These are phyloP conservation scores for Jaculus jaculus DNA, from an alignment of 2,113 vertebrate genomes.

Conservation along the genomic window DNA sequence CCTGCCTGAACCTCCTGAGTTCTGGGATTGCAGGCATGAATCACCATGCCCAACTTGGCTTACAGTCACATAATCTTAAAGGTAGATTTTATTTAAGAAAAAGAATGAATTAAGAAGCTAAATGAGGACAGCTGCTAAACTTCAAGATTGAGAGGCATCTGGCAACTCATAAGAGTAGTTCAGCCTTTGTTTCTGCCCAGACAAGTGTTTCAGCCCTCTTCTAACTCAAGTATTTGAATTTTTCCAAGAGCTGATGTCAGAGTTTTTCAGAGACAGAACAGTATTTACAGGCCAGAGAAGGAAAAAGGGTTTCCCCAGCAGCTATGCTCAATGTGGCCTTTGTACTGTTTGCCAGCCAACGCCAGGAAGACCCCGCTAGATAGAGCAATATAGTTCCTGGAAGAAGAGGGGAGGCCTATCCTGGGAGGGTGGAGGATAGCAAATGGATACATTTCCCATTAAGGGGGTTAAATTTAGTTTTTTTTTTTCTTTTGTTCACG, in stretches of 20 bases:
- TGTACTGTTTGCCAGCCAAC: slow-evolving; percentile 81
- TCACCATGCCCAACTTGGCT: not conserved
- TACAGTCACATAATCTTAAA: not conserved
- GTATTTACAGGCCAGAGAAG: slow-evolving; percentile 85
- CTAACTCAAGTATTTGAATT: slow-evolving; percentile 86
- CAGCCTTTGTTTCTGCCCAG: slow-evolving; percentile 78
- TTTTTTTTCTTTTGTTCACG: no score
- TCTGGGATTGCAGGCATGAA: not conserved
- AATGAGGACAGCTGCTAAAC: not conserved
- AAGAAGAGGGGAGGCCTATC: slow-evolving; percentile 64
- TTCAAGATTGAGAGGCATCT: slow-evolving; percentile 50
- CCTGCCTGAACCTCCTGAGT: not conserved
- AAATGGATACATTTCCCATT: slow-evolving; percentile 63
- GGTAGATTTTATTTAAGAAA: slow-evolving; percentile 3
- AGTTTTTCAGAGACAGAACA: slow-evolving; percentile 86
- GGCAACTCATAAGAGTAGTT: slow-evolving; percentile 75
- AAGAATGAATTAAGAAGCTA: slow-evolving; percentile 3
- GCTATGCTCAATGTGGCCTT: slow-evolving; percentile 85
- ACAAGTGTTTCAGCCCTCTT: slow-evolving; percentile 83
- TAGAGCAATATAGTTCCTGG: slow-evolving; percentile 78
- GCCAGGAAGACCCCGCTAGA: slow-evolving; percentile 83
- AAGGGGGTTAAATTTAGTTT: slow-evolving; percentile 65
- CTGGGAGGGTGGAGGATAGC: slow-evolving; percentile 33
- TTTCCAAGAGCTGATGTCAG: slow-evolving; percentile 89
- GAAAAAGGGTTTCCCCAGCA: slow-evolving; percentile 86